Percentiles rank a stretch among this genome's conserved stretches.
Conservation (phyloP, 2,888 invertebrate genomes). For the Cephus rjabovi region DNA sequence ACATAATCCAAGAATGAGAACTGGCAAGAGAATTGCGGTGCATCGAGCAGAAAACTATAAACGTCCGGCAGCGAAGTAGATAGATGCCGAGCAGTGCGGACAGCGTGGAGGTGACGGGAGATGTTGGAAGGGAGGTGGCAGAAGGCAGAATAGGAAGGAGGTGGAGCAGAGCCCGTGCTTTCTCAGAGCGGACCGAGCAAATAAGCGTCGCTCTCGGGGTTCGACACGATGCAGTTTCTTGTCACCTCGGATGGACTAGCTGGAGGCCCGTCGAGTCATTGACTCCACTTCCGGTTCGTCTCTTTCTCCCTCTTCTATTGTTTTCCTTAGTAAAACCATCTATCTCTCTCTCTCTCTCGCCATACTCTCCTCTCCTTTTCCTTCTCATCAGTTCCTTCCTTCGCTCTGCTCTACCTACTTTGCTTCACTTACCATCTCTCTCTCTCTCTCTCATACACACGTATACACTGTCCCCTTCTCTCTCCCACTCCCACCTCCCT, state of each 20-base stretch:
- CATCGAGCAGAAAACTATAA: background rate
- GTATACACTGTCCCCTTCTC: background rate
- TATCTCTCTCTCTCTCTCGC: conserved; percentile 24
- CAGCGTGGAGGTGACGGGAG: background rate
- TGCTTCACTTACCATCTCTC: background rate
- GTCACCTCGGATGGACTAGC: conserved; percentile 44
- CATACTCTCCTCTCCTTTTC: conserved; percentile 10
- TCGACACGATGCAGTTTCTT: conserved; percentile 35
- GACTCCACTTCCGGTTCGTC: conserved; percentile 57
- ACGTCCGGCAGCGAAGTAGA: background rate
- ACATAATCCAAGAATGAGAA: background rate
- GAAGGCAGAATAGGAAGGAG: background rate
- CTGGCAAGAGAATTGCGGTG: background rate
- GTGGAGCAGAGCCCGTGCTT: background rate
- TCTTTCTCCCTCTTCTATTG: conserved; percentile 46
- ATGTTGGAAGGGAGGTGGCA: background rate
- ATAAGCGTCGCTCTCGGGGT: background rate
- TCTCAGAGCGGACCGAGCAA: background rate
- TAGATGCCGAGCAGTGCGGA: background rate
- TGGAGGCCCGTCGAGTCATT: conserved; percentile 47
- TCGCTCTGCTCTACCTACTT: background rate
- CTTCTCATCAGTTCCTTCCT: conserved; percentile 8
- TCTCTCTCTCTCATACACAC: background rate
- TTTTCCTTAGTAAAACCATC: conserved; percentile 35
- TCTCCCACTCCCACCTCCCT: conserved; percentile 19